Evolutionary conservation across 2,888 invertebrate genomes (phyloP), one percentile per base, ranked within the genome.

Genomic region (Apotomis turbidana): DNA sequence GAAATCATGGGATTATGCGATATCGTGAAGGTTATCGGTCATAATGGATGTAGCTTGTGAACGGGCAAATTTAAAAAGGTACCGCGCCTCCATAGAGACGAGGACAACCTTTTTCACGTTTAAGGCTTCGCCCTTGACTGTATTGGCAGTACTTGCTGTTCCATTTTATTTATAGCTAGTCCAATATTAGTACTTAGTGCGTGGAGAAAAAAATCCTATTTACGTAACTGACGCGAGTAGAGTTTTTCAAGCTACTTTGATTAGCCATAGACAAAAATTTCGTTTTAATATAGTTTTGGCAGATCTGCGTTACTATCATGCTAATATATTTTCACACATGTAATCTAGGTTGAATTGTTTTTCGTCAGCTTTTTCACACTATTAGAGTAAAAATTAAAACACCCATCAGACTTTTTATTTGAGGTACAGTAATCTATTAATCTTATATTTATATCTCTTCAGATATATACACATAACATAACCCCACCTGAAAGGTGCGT

Each of bases 91-190:
- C 44, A 57, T 44, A 55, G 54, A 44, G n/a, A 27, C 36, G 44
- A 46, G 55, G 62, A 57, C 57, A 38, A 55, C 9, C 51, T 41
- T 60, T 68, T 59, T 15, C 41, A 60, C 41, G 68, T 60, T 68
- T 60, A 54, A 54, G 49, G 60, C 52, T 68, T 68, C 44, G 68
- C 52, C 68, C 59, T 68, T 59, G 60, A 36, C 52, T 9, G 41
- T 58, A 41, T 3, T 41, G 41, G 6, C 27, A 27, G 27, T 27
- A 27, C 27, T 27, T 27, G 10, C 41, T 6, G 15, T 59, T 59
- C 13, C 51, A 49, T 41, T 41, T 27, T 68, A 68, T 68, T 68
- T 60, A 68, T 68, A 68, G 59, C 44, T 54, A 60, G 52, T 54
- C 60, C 41, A 60, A 68, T 60, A 60, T 54, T 66, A 41, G 41